Evolutionary conservation across 92 coral and sea anemone genomes (phyloP).

Genomic region (Blastomussa wellsi): DNA sequence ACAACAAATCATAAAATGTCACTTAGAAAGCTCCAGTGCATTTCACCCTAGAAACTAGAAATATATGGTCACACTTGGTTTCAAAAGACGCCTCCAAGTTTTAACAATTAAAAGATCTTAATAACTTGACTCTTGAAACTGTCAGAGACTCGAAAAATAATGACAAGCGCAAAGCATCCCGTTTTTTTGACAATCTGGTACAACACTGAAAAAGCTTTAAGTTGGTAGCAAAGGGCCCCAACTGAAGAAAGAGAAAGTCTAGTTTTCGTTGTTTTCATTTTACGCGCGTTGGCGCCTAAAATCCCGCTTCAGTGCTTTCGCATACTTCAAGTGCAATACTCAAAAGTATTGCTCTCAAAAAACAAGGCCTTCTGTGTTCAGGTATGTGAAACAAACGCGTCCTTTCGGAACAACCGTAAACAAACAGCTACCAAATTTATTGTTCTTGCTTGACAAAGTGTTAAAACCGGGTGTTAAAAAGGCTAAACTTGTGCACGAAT

Average conservation of each 20-base stretch:
- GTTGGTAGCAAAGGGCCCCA: background rate
- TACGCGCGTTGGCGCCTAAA: conserved; percentile 13
- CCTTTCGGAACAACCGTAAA: conserved; percentile 5
- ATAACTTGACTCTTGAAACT: background rate
- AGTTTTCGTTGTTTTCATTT: conserved; percentile 9
- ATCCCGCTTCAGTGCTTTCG: conserved; percentile 17
- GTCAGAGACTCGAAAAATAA: background rate
- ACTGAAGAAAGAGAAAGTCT: background rate
- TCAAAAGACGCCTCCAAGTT: background rate
- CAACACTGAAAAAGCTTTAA: background rate
- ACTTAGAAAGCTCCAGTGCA: background rate
- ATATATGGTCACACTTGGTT: background rate
- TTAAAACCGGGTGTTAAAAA: no score
- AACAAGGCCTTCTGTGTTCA: background rate
- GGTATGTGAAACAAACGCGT: background rate
- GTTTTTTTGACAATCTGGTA: background rate
- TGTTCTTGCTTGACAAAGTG: background rate
- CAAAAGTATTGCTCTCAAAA: background rate
- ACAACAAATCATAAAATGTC: background rate
- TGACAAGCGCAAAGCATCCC: background rate
- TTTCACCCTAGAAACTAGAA: background rate
- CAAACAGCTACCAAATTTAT: background rate
- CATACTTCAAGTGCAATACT: background rate
- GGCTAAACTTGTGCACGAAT: background rate
- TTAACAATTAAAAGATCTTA: background rate